A percentile compares a stretch with the other conserved stretches of the same genome.
These are phyloP conservation scores for Caenorhabditis inopinata DNA, from an alignment of 1,140 invertebrate species.

Conservation along the genomic window DNA sequence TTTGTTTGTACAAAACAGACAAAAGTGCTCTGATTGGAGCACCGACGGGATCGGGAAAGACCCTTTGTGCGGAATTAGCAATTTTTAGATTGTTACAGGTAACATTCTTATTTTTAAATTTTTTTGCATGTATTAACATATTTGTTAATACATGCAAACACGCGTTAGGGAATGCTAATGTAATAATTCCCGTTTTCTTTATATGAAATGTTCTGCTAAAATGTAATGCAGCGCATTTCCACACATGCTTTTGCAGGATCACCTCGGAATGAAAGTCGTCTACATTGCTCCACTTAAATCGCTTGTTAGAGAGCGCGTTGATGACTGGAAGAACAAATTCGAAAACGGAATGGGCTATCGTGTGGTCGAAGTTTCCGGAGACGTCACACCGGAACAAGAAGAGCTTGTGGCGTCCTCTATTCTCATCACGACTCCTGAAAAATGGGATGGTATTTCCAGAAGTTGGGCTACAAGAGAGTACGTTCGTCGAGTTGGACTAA, in stretches of 20 bases:
- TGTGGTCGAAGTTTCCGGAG: constrained; percentile 93
- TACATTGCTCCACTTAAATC: constrained; percentile 99
- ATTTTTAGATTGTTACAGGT: constrained; percentile 92
- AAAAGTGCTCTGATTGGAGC: constrained; percentile 91
- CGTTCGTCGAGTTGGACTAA: constrained; percentile 84
- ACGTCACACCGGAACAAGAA: constrained; percentile 86
- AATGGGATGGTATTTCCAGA: constrained; percentile 94
- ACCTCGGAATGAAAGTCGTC: constrained; percentile 84
- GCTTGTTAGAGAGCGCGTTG: constrained; percentile 88
- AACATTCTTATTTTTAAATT: too few species aligned
- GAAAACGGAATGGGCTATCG: constrained; percentile 76
- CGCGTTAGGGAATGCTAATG: too few species aligned
- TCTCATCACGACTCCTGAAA: constrained; percentile 97
- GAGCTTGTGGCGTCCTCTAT: constrained; percentile 82
- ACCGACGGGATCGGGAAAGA: constrained; percentile 97
- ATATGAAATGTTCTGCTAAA: too few species aligned
- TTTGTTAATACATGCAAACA: too few species aligned
- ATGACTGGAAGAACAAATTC: constrained; percentile 91
- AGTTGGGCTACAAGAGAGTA: constrained; percentile 95
- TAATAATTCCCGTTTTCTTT: too few species aligned
- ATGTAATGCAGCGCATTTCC: too few species aligned
- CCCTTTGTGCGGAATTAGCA: constrained; percentile 93
- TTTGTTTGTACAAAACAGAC: constrained; percentile 91
- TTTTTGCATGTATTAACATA: too few species aligned
- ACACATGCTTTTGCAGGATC: too few species aligned